These are phyloP conservation scores for Pachyseris speciosa DNA, from an alignment of 64 coral and sea anemone genomes.

Conservation along the genomic window DNA sequence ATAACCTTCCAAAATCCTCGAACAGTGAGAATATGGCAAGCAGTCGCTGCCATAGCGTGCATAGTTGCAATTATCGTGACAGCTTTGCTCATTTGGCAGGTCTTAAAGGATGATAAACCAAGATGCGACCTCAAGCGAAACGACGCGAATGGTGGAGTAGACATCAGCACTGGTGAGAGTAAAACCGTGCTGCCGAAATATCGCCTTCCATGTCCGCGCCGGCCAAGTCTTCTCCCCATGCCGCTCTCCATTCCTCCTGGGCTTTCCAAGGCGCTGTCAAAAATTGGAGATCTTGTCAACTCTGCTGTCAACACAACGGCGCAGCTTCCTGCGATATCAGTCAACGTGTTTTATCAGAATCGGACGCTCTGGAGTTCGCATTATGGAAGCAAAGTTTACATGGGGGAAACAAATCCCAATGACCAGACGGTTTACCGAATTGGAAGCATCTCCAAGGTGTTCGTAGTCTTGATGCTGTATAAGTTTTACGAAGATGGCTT, in stretches of 20 bases:
- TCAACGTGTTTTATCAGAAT: slow-evolving; percentile 37
- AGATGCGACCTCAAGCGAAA: background rate
- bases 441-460: slow-evolving; percentile 65
- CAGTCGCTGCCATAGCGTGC: background rate
- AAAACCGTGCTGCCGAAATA: background rate
- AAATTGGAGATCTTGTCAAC: slow-evolving; percentile 17
- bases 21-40: background rate
- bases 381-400: slow-evolving; percentile 38
- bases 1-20: background rate
- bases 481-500: slow-evolving; percentile 65
- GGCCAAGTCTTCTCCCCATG: background rate
- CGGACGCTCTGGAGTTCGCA: slow-evolving; percentile 27
- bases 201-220: background rate
- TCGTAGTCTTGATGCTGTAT: slow-evolving; percentile 66
- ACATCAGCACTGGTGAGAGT: too few species aligned
- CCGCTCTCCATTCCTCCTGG: slow-evolving; percentile 3
- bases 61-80: slow-evolving; percentile 23
- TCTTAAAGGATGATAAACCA: slow-evolving; percentile 15
- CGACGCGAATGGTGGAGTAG: background rate
- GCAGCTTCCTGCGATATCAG: slow-evolving; percentile 60
- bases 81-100: slow-evolving; percentile 56
- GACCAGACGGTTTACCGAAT: slow-evolving; percentile 57
- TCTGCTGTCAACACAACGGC: background rate
- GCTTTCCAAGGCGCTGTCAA: background rate
- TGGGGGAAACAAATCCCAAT: background rate